Evolutionary conservation across 2,888 invertebrate genomes (phyloP).

Genomic region (Drosophila quinaria): DNA sequence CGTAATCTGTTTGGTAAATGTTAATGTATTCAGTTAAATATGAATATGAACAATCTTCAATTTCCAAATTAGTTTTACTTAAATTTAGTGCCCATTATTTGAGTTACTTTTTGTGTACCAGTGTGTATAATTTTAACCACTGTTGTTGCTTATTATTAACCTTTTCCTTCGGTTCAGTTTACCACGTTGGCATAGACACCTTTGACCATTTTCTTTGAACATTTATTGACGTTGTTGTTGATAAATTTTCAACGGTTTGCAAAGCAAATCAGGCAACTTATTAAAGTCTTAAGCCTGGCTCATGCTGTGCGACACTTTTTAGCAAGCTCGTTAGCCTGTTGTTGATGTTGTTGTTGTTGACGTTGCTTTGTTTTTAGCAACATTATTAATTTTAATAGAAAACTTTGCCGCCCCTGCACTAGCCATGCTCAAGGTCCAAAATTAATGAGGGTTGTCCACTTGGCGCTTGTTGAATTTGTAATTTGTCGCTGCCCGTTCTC

Average conservation of each 20-base stretch:
- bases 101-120: not conserved
- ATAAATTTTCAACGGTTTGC: constrained; percentile 69
- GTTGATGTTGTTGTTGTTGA: constrained; percentile 28
- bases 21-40: not conserved
- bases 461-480: constrained; percentile 83
- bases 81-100: not conserved
- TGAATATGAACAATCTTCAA: not conserved
- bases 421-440: constrained; percentile 41
- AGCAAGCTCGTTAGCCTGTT: constrained; percentile 59
- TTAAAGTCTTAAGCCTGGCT: constrained; percentile 50
- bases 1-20: not conserved
- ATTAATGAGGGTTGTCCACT: constrained; percentile 83
- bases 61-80: not conserved
- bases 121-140: not conserved
- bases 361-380: constrained; percentile 61
- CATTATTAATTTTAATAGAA: constrained; percentile 84
- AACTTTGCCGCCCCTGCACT: constrained; percentile 58
- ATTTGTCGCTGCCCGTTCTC: constrained; percentile 66
- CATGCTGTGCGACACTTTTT: constrained; percentile 62
- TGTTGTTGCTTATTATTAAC: constrained; percentile 27
- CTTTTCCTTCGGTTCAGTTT: constrained; percentile 19
- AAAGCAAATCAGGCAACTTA: constrained; percentile 66
- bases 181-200: constrained; percentile 44
- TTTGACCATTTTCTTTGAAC: constrained; percentile 46
- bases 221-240: constrained; percentile 71